A percentile compares a stretch with the other conserved stretches of the same genome.
phyloP scores from a whole-genome alignment of 2,113 vertebrate species.

The Egretta garzetta region DNA sequence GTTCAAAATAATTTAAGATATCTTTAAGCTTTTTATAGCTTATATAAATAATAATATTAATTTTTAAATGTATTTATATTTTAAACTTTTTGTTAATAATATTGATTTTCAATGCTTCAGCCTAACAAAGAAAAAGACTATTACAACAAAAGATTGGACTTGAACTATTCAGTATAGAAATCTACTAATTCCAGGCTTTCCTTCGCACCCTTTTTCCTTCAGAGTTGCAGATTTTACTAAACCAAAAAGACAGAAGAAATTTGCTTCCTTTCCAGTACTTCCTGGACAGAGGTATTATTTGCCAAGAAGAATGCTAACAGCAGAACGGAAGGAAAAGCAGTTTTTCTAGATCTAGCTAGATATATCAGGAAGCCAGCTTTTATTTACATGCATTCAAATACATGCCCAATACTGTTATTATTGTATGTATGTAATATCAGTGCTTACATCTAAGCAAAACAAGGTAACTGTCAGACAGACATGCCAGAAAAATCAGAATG shows the following conservation, averaged over 20 bases:
- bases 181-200: background rate
- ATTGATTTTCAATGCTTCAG: background rate
- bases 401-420: background rate
- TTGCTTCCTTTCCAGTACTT: background rate
- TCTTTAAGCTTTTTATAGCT: background rate
- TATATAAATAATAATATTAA: background rate
- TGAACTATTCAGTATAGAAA: background rate
- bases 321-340: background rate
- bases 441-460: background rate
- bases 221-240: background rate
- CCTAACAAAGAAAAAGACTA: background rate
- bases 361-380: background rate
- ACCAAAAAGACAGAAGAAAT: background rate
- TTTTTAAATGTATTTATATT: background rate
- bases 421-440: background rate
- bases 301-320: background rate
- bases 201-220: background rate
- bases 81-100: background rate
- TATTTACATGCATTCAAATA: background rate
- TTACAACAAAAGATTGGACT: background rate
- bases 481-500: background rate
- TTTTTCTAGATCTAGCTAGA: background rate
- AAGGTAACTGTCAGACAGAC: background rate
- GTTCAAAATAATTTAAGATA: background rate
- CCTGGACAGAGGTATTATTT: background rate